Evolutionary conservation across 2,113 vertebrate species (phyloP), one percentile per base, ranked within the genome.

Genomic region (Carlito syrichta): DNA sequence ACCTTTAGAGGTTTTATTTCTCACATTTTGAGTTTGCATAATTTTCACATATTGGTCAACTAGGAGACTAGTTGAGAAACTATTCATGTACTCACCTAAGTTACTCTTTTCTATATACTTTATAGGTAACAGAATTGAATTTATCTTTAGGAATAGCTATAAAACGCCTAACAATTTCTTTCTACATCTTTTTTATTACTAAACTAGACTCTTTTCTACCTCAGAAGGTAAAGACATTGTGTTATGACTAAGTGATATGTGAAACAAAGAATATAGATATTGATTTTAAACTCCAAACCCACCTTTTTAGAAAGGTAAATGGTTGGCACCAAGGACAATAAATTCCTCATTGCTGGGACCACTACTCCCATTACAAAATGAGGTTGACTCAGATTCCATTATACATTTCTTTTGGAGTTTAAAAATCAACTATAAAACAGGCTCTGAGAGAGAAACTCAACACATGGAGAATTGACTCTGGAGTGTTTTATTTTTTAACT

Each of bases 141-240:
- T 96, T 97, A 92, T 38, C 74, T 86, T 83, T 89, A 69, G 35
- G 32, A 40, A 60, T 22, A 93, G 14, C 27, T 91, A 84, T 86
- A 91, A 82, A 82, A 78, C 30, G 5, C 62, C n/a, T 40, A 94
- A 45, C 11, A 92, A 86, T 89, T 89, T 6, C n/a, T 94, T 20
- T 8, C 25, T 48, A 89, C 13, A n/a, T 77, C 13, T 30, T 92
- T 76, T 76, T 87, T 79, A 92, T 90, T 95, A 69, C 27, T 69
- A 76, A 94, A 71, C 27, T 48, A 89, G 30, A 81, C 5, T 8
- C 8, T 91, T 95, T 82, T 62, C 2, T n/a, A 92, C 11, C 12
- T 76, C 54, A 89, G 8, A 2, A 68, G 30, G 13, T 32, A 83
- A 94, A 86, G 60, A 50, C 79, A 38, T 13, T 89, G 19, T 81